A percentile compares a stretch with the other conserved stretches of the same genome.
These are phyloP conservation scores for Heteractis magnifica DNA, from an alignment of 92 coral and sea anemone genomes.

Conservation along the genomic window DNA sequence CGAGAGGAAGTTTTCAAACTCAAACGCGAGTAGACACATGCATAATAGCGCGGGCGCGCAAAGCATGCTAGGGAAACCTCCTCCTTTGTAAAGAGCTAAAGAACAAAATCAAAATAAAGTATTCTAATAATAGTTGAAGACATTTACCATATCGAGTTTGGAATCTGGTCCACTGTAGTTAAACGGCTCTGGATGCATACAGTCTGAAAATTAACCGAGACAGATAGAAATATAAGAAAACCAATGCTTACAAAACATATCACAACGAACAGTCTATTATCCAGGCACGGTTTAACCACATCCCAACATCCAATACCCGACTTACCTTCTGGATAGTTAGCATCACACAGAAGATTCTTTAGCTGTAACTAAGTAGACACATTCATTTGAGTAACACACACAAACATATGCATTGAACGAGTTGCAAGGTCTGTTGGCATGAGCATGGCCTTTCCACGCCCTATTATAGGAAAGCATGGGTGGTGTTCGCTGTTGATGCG, in stretches of 20 bases:
- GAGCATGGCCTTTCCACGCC: neutral
- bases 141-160: constrained; percentile 86
- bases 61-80: too few relatives aligned
- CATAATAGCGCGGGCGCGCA: too few relatives aligned
- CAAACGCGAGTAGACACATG: too few relatives aligned
- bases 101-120: too few relatives aligned
- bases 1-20: too few relatives aligned
- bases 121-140: neutral
- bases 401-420: neutral
- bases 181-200: constrained; percentile 99
- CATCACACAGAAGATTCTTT: constrained; percentile 85
- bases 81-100: too few relatives aligned
- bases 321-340: constrained; percentile 97
- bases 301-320: neutral
- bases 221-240: neutral
- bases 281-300: too few relatives aligned
- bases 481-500: too few relatives aligned
- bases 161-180: constrained; percentile 99
- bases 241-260: too few relatives aligned
- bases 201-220: constrained; percentile 51
- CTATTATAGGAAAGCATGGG: too few relatives aligned
- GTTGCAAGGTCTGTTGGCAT: too few relatives aligned
- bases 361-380: constrained; percentile 75
- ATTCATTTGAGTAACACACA: neutral
- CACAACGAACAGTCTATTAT: too few relatives aligned